These are phyloP conservation scores for Corythoichthys intestinalis DNA, from an alignment of 2,113 vertebrate species.

Conservation along the genomic window DNA sequence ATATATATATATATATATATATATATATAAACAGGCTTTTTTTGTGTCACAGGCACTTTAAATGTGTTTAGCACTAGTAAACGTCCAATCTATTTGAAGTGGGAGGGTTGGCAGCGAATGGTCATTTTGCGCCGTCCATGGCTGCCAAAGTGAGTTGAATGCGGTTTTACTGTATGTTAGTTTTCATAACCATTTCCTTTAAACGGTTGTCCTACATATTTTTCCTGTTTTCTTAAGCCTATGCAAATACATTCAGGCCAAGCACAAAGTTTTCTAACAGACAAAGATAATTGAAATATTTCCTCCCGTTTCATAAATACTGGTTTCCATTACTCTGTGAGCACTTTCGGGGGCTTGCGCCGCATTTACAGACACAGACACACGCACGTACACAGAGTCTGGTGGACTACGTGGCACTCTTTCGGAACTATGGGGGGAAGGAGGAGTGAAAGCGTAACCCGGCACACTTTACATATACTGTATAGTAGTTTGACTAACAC, in stretches of 20 bases:
- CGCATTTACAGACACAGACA: slow-evolving; percentile 40
- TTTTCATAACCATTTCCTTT: neutral
- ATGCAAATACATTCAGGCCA: slow-evolving; percentile 7
- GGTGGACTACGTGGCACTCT: slow-evolving; percentile 75
- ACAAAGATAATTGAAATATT: slow-evolving; percentile 53
- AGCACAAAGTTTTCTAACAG: slow-evolving; percentile 30
- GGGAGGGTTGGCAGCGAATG: too few relatives aligned
- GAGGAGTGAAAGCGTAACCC: slow-evolving; percentile 52
- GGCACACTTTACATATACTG: slow-evolving; percentile 34
- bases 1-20: too few relatives aligned
- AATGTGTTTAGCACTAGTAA: too few relatives aligned
- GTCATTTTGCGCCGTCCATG: too few relatives aligned
- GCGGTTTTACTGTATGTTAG: neutral
- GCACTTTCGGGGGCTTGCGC: slow-evolving; percentile 28
- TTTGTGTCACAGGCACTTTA: too few relatives aligned
- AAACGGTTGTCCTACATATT: neutral
- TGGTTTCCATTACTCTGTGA: slow-evolving; percentile 68
- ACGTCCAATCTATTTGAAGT: too few relatives aligned
- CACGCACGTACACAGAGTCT: slow-evolving; percentile 43
- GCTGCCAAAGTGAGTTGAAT: too few relatives aligned
- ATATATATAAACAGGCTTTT: too few relatives aligned
- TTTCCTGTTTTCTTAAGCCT: neutral
- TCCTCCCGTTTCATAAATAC: slow-evolving; percentile 62
- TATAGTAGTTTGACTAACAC: slow-evolving; percentile 14
- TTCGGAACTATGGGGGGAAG: slow-evolving; percentile 52